Conservation (phyloP, 2,888 invertebrate species). For the Oscheius sp. region DNA sequence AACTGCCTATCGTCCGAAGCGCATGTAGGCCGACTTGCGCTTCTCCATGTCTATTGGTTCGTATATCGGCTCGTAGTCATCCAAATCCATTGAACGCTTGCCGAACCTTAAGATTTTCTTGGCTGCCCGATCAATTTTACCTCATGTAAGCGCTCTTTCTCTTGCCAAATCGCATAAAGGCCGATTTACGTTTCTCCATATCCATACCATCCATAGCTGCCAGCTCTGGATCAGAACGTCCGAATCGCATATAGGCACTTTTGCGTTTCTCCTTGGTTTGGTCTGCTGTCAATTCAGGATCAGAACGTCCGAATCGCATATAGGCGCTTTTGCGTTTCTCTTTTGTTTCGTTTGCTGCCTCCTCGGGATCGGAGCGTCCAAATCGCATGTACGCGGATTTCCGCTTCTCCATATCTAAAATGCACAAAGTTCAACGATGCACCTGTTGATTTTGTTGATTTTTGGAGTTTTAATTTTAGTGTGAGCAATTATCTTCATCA, state of each 20-base stretch:
- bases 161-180: constrained; percentile 41
- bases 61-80: constrained; percentile 39
- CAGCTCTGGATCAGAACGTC: constrained; percentile 50
- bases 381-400: constrained; percentile 64
- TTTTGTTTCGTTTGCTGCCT: too few species aligned
- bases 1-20: constrained; percentile 28
- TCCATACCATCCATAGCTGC: constrained; percentile 37
- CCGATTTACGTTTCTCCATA: constrained; percentile 39
- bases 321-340: constrained; percentile 58
- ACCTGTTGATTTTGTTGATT: constrained; percentile 53
- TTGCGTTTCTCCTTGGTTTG: constrained; percentile 59
- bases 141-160: constrained; percentile 62
- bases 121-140: constrained; percentile 22
- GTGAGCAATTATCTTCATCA: too few species aligned
- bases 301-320: constrained; percentile 58
- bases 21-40: constrained; percentile 41
- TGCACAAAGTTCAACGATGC: constrained; percentile 59
- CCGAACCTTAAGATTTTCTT: constrained; percentile 49
- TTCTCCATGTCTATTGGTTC: constrained; percentile 50
- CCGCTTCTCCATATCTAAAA: constrained; percentile 55
- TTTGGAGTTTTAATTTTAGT: neutral
- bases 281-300: constrained; percentile 36
- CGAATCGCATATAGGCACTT: constrained; percentile 59
- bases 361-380: constrained; percentile 52
- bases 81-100: constrained; percentile 49